These are phyloP conservation scores for Melanophora roralis DNA, from an alignment of 2,888 invertebrate genomes.

Conservation along the genomic window DNA sequence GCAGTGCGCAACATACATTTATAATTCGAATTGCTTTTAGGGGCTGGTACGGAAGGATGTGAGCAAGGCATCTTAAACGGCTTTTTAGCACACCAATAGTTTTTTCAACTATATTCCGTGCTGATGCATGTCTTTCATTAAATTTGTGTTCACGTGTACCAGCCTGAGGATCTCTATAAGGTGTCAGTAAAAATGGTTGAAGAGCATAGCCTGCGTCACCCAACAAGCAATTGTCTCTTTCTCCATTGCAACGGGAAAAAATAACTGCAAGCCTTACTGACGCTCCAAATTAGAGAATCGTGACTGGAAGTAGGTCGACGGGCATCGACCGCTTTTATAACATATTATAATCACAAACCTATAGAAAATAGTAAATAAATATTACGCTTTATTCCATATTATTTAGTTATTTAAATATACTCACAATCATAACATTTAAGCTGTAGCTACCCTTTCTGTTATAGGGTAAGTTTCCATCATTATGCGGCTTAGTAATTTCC, in stretches of 20 bases:
- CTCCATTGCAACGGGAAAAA: not conserved
- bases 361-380: no score
- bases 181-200: constrained; percentile 36
- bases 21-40: constrained; percentile 22
- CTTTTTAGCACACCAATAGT: constrained; percentile 42
- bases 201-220: constrained; percentile 33
- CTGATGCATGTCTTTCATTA: no score
- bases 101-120: constrained; percentile 19
- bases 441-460: not conserved
- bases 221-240: constrained; percentile 4
- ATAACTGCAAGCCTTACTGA: not conserved
- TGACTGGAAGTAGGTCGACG: not conserved
- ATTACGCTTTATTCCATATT: no score
- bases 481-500: no score
- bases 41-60: constrained; percentile 8
- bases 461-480: no score
- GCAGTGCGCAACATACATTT: constrained; percentile 8
- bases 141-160: constrained; percentile 27
- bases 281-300: not conserved
- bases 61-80: constrained; percentile 24
- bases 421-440: no score
- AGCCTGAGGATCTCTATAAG: constrained; percentile 14
- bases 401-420: no score
- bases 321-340: not conserved
- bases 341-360: constrained; percentile 18